phyloP scores from a whole-genome alignment of 2,888 invertebrate species.

The Mythimna impura region DNA sequence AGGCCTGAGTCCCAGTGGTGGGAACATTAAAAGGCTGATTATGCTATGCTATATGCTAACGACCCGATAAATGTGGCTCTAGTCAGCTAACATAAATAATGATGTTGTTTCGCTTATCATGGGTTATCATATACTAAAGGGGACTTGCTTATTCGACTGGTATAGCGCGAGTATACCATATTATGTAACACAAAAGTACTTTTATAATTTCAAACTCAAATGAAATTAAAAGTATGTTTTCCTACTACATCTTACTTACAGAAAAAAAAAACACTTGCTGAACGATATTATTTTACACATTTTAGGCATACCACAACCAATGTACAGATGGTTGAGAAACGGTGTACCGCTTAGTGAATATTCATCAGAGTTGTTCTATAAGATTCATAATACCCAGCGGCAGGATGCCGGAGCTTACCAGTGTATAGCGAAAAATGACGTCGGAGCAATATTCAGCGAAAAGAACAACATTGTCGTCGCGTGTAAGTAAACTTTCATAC shows the following conservation, averaged over 20 bases:
- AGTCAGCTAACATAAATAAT: slow-evolving; percentile 13
- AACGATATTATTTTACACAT: slow-evolving; percentile 55
- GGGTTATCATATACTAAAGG: slow-evolving; percentile 25
- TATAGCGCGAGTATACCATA: neutral
- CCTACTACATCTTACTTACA: neutral
- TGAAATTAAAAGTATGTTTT: no score
- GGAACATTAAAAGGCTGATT: no score
- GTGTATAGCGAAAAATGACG: slow-evolving; percentile 97
- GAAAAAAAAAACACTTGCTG: neutral
- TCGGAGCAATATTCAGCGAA: slow-evolving; percentile 97
- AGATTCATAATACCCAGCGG: slow-evolving; percentile 94
- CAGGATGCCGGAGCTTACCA: slow-evolving; percentile 97
- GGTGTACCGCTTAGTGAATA: slow-evolving; percentile 94
- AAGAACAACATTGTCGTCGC: slow-evolving; percentile 97
- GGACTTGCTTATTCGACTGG: slow-evolving; percentile 3
- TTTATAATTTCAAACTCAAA: neutral
- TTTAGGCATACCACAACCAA: slow-evolving; percentile 97
- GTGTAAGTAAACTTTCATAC: slow-evolving; percentile 92
- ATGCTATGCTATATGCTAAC: no score
- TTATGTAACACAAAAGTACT: neutral
- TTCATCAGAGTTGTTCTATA: slow-evolving; percentile 95
- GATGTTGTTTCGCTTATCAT: slow-evolving; percentile 38
- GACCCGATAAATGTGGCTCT: slow-evolving; percentile 6
- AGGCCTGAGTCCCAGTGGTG: no score
- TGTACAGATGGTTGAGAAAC: slow-evolving; percentile 98